These are phyloP conservation scores for Palythoa heliodiscus DNA, from an alignment of 92 coral and sea anemone species.

Conservation along the genomic window DNA sequence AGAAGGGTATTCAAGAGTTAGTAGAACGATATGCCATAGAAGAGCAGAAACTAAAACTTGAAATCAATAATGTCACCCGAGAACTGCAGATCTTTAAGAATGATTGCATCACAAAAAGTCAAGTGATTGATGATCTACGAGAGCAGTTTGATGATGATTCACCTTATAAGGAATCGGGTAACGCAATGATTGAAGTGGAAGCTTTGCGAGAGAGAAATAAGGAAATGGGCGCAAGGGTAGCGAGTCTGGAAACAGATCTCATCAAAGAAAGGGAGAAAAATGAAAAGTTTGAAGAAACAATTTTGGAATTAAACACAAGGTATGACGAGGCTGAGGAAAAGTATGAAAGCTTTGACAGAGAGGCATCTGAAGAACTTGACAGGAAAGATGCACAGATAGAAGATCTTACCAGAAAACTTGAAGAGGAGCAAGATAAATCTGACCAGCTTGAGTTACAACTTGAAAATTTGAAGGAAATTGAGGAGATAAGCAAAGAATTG, in stretches of 20 bases:
- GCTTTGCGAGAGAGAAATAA: slow-evolving; percentile 59
- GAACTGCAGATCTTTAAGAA: slow-evolving; percentile 68
- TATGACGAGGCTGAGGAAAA: slow-evolving; percentile 55
- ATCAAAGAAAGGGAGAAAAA: slow-evolving; percentile 62
- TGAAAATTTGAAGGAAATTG: slow-evolving; percentile 65
- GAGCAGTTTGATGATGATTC: slow-evolving; percentile 54
- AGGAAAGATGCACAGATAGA: slow-evolving; percentile 63
- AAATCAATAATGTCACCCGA: slow-evolving; percentile 59
- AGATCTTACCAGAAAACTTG: slow-evolving; percentile 49
- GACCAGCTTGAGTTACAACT: slow-evolving; percentile 48
- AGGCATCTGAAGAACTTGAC: slow-evolving; percentile 55
- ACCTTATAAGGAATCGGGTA: background rate
- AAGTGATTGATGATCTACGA: slow-evolving; percentile 71
- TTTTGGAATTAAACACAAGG: slow-evolving; percentile 46
- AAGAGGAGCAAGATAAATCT: slow-evolving; percentile 43
- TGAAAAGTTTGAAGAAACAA: slow-evolving; percentile 66
- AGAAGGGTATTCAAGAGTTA: slow-evolving; percentile 78
- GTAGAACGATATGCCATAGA: slow-evolving; percentile 84
- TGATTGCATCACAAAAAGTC: slow-evolving; percentile 75
- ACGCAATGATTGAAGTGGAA: slow-evolving; percentile 46
- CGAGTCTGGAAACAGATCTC: slow-evolving; percentile 53
- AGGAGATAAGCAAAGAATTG: slow-evolving; percentile 53
- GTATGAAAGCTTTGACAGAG: slow-evolving; percentile 27
- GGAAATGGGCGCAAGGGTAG: slow-evolving; percentile 52
- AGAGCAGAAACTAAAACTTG: slow-evolving; percentile 74